Evolutionary conservation across 2,797 vertebrate species (phyloP).

Genomic region (Sus cebifrons): DNA sequence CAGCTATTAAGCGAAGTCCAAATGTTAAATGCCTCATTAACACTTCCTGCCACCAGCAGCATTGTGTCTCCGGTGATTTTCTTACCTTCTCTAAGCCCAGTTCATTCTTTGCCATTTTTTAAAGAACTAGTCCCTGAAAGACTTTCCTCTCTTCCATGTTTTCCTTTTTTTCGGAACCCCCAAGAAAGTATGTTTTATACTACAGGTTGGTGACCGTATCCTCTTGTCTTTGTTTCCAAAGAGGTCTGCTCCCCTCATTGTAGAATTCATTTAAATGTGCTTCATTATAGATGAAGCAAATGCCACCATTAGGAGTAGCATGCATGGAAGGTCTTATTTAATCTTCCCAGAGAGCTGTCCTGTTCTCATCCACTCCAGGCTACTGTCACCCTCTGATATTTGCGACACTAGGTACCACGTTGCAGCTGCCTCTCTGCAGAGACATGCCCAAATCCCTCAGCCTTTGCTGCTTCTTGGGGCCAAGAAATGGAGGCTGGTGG

Average conservation of each 20-base stretch:
- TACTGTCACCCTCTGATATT: not conserved
- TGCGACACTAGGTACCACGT: not conserved
- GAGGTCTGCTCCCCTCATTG: not conserved
- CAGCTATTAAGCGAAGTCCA: slow-evolving; percentile 79
- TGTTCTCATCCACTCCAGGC: not conserved
- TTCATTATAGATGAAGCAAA: not conserved
- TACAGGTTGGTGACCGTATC: not conserved
- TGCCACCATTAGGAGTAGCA: not conserved
- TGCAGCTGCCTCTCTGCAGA: not conserved
- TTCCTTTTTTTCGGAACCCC: not conserved
- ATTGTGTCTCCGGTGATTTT: slow-evolving; percentile 45
- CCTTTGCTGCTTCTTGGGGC: not conserved
- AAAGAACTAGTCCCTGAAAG: slow-evolving; percentile 43
- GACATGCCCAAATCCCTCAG: too few relatives aligned
- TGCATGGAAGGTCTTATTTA: not conserved
- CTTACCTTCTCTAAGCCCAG: slow-evolving; percentile 9
- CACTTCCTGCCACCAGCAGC: slow-evolving; percentile 72
- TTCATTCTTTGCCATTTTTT: slow-evolving; percentile 48
- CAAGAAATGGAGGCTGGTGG: not conserved
- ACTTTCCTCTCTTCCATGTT: not conserved
- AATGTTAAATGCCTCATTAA: slow-evolving; percentile 83
- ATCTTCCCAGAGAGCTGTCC: not conserved
- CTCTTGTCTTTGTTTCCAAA: not conserved
- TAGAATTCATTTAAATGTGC: not conserved
- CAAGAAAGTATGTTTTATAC: not conserved